phyloP scores from a whole-genome alignment of 2,113 vertebrate species.

The Xenopus laevis region DNA sequence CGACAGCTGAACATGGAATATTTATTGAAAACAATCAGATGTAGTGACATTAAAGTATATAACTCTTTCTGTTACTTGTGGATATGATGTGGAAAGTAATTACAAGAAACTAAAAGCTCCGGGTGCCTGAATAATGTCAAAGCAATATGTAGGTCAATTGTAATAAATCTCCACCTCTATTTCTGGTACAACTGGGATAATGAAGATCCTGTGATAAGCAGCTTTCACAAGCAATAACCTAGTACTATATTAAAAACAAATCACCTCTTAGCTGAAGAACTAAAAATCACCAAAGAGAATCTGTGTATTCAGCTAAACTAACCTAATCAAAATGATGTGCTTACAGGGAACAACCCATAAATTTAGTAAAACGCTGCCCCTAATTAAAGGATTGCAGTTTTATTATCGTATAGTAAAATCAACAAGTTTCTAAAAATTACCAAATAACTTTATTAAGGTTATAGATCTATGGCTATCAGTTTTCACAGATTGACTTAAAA shows the following conservation, averaged over 20 bases:
- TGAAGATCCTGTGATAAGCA: slow-evolving; percentile 31
- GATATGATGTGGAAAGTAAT: slow-evolving; percentile 4
- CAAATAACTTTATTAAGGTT: no score
- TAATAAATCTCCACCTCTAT: slow-evolving; percentile 42
- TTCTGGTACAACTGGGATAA: slow-evolving; percentile 30
- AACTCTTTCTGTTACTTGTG: background rate
- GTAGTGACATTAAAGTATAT: background rate
- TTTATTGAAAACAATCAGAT: background rate
- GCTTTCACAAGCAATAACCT: slow-evolving; percentile 28
- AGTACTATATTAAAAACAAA: slow-evolving; percentile 16
- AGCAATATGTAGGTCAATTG: slow-evolving; percentile 37
- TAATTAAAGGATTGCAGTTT: no score
- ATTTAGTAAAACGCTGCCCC: no score
- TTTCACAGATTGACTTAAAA: no score
- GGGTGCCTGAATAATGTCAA: slow-evolving; percentile 19
- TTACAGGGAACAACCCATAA: background rate
- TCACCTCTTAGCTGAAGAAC: slow-evolving; percentile 4
- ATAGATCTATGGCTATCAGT: no score
- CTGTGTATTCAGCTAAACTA: no score
- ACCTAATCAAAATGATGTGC: background rate
- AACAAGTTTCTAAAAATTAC: no score
- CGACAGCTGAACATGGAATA: background rate
- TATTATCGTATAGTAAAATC: no score
- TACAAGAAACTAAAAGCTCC: slow-evolving; percentile 31
- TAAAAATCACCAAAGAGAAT: background rate